Evolutionary conservation across 2,113 vertebrate species (phyloP).

Genomic region (Steatornis caripensis): DNA sequence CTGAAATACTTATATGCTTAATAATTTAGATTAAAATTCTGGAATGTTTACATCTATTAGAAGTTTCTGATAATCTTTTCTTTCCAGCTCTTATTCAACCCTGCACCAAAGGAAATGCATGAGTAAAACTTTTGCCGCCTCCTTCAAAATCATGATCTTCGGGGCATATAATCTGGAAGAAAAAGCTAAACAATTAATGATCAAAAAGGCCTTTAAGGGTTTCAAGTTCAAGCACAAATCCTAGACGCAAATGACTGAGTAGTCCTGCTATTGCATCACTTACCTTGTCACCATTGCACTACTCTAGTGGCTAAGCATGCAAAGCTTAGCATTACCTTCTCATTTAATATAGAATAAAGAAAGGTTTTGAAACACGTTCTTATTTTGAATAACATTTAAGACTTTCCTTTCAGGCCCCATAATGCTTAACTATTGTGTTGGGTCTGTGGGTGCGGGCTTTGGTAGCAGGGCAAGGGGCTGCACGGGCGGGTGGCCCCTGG

Average conservation of each 20-base stretch:
- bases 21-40: neutral
- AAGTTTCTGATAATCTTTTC: neutral
- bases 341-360: neutral
- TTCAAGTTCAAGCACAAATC: neutral
- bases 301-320: neutral
- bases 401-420: neutral
- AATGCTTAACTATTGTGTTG: too few relatives aligned
- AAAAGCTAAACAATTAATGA: neutral
- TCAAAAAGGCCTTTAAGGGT: neutral
- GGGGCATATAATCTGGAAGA: neutral
- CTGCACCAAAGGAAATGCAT: neutral
- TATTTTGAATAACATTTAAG: neutral
- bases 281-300: neutral
- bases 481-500: too few relatives aligned
- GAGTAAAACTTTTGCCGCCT: neutral
- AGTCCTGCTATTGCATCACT: neutral
- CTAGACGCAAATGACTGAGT: neutral
- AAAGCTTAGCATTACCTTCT: neutral
- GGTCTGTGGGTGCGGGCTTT: too few relatives aligned
- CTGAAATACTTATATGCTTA: neutral
- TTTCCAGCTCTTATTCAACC: neutral
- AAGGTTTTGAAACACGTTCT: neutral
- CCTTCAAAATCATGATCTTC: slow-evolving; percentile 15
- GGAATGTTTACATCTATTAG: neutral
- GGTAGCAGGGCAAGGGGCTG: too few relatives aligned